phyloP scores from a whole-genome alignment of 2,888 invertebrate genomes.

The Tineola bisselliella region DNA sequence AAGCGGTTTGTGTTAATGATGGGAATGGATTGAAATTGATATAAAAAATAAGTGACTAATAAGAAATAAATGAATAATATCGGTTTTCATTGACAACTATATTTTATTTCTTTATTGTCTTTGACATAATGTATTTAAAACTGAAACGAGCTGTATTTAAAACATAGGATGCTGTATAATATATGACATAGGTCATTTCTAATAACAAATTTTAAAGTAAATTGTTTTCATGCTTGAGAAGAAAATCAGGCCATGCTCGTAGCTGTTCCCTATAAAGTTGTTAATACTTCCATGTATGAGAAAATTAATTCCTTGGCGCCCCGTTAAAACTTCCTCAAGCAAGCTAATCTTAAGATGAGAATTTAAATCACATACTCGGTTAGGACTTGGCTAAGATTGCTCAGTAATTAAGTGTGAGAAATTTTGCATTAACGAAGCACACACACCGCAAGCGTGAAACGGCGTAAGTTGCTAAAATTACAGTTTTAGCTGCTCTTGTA shows the following conservation, averaged over 20 bases:
- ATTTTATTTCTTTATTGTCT: too few species aligned
- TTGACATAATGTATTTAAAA: too few species aligned
- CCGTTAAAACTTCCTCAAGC: constrained; percentile 5
- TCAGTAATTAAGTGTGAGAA: constrained; percentile 9
- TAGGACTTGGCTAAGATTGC: constrained; percentile 6
- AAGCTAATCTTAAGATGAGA: constrained; percentile 7
- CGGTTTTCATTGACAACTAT: too few species aligned
- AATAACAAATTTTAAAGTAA: neutral
- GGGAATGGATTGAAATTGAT: too few species aligned
- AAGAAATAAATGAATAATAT: too few species aligned
- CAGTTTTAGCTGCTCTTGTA: neutral
- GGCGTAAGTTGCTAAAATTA: neutral
- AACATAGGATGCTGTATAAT: too few species aligned
- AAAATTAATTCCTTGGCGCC: constrained; percentile 7
- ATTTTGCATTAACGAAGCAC: neutral
- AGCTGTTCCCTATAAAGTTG: neutral
- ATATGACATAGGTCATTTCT: too few species aligned
- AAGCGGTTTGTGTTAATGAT: too few species aligned
- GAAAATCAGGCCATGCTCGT: neutral
- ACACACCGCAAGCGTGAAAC: neutral
- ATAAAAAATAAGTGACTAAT: too few species aligned
- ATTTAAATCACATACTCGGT: constrained; percentile 8
- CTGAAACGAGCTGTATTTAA: too few species aligned
- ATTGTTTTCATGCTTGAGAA: neutral
- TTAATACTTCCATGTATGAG: constrained; percentile 3